Evolutionary conservation across 2,113 vertebrate species (phyloP).

Genomic region (Clarias magur): DNA sequence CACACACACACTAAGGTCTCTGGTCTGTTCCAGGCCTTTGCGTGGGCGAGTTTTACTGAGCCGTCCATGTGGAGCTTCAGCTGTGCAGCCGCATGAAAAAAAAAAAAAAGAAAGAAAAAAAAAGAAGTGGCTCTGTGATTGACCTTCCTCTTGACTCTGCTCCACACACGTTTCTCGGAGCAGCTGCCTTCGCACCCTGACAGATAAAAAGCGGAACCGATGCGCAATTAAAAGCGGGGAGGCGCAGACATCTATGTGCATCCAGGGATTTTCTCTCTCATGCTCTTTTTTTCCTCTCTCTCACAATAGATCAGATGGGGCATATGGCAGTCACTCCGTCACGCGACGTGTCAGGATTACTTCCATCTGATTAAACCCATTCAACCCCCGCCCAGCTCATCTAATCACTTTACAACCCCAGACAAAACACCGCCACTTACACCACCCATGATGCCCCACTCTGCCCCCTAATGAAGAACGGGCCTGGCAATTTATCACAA

Average conservation of each 20-base stretch:
- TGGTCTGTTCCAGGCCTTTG: conserved; percentile 10
- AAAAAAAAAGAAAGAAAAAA: conserved; percentile 35
- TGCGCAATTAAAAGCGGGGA: conserved; percentile 53
- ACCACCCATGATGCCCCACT: conserved; percentile 62
- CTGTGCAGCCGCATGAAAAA: conserved; percentile 36
- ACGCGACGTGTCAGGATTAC: conserved; percentile 69
- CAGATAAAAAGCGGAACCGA: conserved; percentile 53
- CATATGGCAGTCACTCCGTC: conserved; percentile 56
- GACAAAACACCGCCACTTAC: conserved; percentile 66
- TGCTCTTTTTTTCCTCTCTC: neutral
- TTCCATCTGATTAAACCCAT: conserved; percentile 75
- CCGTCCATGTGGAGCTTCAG: conserved; percentile 48
- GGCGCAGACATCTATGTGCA: conserved; percentile 41
- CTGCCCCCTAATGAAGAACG: conserved; percentile 68
- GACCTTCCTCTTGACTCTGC: conserved; percentile 52
- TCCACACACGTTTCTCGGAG: conserved; percentile 35
- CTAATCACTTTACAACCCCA: conserved; percentile 75
- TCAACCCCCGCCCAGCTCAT: conserved; percentile 74
- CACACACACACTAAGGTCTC: neutral
- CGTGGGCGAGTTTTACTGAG: conserved; percentile 48
- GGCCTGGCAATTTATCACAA: conserved; percentile 48
- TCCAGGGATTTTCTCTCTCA: conserved; percentile 42
- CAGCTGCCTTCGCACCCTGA: conserved; percentile 53
- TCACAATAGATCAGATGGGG: conserved; percentile 42
- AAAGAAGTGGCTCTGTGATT: conserved; percentile 27